Evolutionary conservation across 1,140 invertebrate genomes (phyloP).

Genomic region (Leptopilina clavipes): DNA sequence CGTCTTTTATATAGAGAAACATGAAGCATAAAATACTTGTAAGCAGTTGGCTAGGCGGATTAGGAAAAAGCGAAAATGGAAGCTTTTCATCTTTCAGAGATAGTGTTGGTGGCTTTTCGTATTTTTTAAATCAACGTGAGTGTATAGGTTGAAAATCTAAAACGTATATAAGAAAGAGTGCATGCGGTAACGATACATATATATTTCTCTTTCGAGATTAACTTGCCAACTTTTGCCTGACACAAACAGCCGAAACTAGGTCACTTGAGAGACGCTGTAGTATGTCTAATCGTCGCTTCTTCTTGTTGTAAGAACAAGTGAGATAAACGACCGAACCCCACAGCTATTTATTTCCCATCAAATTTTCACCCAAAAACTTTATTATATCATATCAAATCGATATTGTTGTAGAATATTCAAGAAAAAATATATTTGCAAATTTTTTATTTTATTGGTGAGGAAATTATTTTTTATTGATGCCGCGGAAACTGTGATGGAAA

Average conservation of each 20-base stretch:
- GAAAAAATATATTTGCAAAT: too few species aligned
- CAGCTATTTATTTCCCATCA: conserved; percentile 17
- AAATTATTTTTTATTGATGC: too few species aligned
- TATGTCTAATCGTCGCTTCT: conserved; percentile 24
- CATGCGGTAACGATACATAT: conserved; percentile 21
- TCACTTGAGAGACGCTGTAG: not conserved
- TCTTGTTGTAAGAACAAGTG: conserved; percentile 13
- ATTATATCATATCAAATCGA: not conserved
- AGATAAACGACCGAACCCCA: conserved; percentile 17
- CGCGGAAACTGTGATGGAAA: too few species aligned
- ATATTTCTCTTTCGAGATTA: conserved; percentile 28
- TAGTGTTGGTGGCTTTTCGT: not conserved
- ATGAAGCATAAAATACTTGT: conserved; percentile 27
- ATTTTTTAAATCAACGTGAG: not conserved
- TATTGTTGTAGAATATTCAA: not conserved
- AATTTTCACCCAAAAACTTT: not conserved
- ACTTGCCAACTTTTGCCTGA: conserved; percentile 40
- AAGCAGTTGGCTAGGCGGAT: not conserved
- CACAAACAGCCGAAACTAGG: conserved; percentile 28
- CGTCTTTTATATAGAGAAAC: conserved; percentile 4
- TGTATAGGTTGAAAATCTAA: not conserved
- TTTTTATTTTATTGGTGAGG: too few species aligned
- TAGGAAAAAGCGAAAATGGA: conserved; percentile 11
- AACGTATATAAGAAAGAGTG: not conserved
- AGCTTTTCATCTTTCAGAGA: not conserved